Base-by-base conservation (phyloP, 2,888 invertebrate genomes). In the Drosophila stalkeri region DNA sequence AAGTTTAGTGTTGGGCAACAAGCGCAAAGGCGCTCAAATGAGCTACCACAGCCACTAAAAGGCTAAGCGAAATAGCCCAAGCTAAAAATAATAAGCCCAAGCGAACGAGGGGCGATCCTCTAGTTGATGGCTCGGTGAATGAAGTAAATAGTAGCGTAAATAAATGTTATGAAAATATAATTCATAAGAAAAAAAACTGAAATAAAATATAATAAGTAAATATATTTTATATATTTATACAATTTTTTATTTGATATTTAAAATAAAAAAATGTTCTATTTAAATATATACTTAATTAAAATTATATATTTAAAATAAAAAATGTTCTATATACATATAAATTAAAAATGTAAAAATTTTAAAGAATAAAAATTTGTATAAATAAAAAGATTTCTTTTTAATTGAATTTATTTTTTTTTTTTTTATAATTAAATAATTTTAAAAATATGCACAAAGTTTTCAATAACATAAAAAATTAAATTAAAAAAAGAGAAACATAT, bases 1-100 rank as follows among this genome's bases (percentile, higher is more conserved):
- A 79, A 80, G 76, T 80, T 75, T 75, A 66, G 72, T 54, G 65
- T 65, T 69, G 54, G 59, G 49, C 54, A 57, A 46, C 47, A 47
- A 41, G 62, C 39, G 16, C 18, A 54, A 35, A 61, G 54, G 43
- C 61, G 49, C n/a, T 35, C 37, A 31, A 33, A 49, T 47, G 49
- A 37, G 39, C 14, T 23, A 33, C 33, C 37, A 31, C 27, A 52
- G 23, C 12, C 35, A 35, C 41, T 31, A 31, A 65, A 56, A 65
- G 65, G 57, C 67, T 59, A 62, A 72, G 43, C 49, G 72, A 71
- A 69, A 33, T 51, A 64, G 76, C 51, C 55, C 51, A 37, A 47
- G 64, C 66, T 20, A 51, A 57, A 57, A 70, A 59, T 62, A 62
- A 62, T 62, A 59, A 43, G 51, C 52, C 27, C 11, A 33, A 49